These are phyloP conservation scores for Sitophilus oryzae DNA, from an alignment of 1,140 invertebrate species.

Conservation along the genomic window DNA sequence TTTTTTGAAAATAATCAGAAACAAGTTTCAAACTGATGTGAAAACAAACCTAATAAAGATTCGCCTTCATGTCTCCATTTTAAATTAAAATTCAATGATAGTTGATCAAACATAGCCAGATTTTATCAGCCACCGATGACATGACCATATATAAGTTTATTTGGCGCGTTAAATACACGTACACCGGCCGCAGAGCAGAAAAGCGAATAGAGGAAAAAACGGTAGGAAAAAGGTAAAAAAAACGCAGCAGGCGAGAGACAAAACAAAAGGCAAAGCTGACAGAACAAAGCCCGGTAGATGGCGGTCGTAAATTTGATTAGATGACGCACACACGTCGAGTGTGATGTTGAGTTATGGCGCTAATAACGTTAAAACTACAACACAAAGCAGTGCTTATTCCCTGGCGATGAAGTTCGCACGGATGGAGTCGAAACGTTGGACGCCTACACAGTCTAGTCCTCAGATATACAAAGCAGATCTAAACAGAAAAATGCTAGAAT, in stretches of 20 bases:
- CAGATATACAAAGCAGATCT: no score
- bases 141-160: no score
- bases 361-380: slow-evolving; percentile 15
- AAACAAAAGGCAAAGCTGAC: slow-evolving; percentile 13
- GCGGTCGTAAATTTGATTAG: slow-evolving; percentile 24
- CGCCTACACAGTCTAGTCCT: no score
- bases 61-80: no score
- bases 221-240: neutral
- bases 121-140: no score
- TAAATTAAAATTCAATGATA: no score
- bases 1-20: no score
- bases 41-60: no score
- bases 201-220: neutral
- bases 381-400: slow-evolving; percentile 17
- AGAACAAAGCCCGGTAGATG: slow-evolving; percentile 6
- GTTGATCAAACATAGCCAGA: no score
- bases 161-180: no score
- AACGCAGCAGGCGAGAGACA: neutral
- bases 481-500: no score
- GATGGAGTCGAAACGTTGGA: slow-evolving; percentile 4
- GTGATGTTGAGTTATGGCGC: slow-evolving; percentile 23
- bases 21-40: no score
- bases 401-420: neutral
- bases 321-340: slow-evolving; percentile 24
- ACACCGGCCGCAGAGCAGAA: neutral